phyloP scores from a whole-genome alignment of 2,797 vertebrate genomes.

The Momotus momota region DNA sequence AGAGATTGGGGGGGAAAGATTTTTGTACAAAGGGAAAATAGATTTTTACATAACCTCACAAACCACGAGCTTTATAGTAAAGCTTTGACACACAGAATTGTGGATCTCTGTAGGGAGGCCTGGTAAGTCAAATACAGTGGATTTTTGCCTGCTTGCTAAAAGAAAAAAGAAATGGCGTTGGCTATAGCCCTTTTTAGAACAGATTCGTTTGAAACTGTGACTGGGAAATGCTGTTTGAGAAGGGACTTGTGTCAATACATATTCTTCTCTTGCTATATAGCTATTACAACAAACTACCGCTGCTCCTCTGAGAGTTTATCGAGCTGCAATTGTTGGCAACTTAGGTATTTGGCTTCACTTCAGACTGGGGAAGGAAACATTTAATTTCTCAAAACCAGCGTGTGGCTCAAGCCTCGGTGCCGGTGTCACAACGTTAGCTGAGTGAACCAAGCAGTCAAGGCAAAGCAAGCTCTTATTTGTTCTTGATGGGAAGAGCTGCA shows the following conservation, averaged over 20 bases:
- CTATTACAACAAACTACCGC: not conserved
- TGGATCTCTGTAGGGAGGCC: not conserved
- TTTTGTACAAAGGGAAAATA: not conserved
- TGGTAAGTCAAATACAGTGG: not conserved
- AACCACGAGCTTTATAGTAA: not conserved
- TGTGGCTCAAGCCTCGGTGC: not conserved
- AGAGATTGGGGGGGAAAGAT: not conserved
- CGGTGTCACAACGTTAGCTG: not conserved
- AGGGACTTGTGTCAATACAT: not conserved
- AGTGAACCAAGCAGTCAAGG: not conserved
- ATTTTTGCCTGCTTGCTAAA: not conserved
- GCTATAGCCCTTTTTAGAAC: not conserved
- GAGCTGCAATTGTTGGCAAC: not conserved
- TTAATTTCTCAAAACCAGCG: slow-evolving; percentile 30
- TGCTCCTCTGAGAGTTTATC: not conserved
- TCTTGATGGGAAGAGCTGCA: not conserved
- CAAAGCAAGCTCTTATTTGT: slow-evolving; percentile 4
- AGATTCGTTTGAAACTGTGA: not conserved
- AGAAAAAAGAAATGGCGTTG: not conserved
- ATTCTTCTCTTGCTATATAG: not conserved
- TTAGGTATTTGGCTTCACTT: slow-evolving; percentile 9
- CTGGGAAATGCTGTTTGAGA: not conserved
- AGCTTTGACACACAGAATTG: not conserved
- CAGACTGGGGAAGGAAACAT: slow-evolving; percentile 10
- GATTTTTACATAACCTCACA: not conserved